Evolutionary conservation across 2,797 vertebrate species (phyloP).

Genomic region (Danio tinwini): DNA sequence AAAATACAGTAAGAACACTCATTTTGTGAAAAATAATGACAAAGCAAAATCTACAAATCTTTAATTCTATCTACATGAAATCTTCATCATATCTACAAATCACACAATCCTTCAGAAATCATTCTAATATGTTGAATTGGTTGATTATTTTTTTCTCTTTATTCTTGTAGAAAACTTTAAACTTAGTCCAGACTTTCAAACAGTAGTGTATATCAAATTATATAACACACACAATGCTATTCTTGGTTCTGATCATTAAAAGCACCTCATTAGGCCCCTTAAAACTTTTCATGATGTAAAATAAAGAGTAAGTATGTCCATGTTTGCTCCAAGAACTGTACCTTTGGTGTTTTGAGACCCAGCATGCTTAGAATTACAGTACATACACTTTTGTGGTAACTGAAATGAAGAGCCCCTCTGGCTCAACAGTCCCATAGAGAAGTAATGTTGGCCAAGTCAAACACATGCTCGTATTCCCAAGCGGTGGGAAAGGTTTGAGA

Average conservation of each 20-base stretch:
- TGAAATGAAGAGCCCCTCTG: constrained; percentile 27
- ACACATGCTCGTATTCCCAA: not conserved
- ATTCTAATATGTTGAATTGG: too few species aligned
- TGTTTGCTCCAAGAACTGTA: constrained; percentile 31
- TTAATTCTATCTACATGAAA: too few species aligned
- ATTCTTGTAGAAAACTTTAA: too few species aligned
- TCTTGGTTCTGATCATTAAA: not conserved
- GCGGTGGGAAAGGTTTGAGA: constrained; percentile 27
- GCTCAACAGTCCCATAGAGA: not conserved
- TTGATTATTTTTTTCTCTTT: too few species aligned
- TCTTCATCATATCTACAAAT: too few species aligned
- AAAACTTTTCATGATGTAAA: constrained; percentile 11
- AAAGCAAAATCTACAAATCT: too few species aligned
- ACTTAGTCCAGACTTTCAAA: not conserved
- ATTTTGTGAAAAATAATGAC: too few species aligned
- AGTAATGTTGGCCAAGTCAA: constrained; percentile 32
- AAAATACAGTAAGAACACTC: too few species aligned
- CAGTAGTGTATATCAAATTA: not conserved
- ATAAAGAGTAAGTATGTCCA: constrained; percentile 20
- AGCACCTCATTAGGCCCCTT: not conserved
- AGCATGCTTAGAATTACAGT: constrained; percentile 25
- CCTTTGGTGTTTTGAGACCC: constrained; percentile 12
- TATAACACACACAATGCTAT: not conserved
- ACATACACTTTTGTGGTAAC: constrained; percentile 16
- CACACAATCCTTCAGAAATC: too few species aligned